phyloP scores from a whole-genome alignment of 2,113 vertebrate genomes.

The Aldabrachelys gigantea region DNA sequence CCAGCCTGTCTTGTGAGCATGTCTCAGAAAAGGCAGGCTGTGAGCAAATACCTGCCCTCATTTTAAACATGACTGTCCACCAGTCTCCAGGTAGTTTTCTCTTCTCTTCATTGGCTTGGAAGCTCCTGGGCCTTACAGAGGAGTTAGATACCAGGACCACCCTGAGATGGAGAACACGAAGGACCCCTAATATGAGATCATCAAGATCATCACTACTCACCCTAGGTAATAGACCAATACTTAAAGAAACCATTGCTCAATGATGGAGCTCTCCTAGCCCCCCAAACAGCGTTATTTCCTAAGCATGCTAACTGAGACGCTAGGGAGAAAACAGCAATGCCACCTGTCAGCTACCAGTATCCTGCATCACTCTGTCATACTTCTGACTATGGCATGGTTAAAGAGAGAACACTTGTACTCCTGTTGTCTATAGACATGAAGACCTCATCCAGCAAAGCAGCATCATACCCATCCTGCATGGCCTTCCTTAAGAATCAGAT shows the following conservation, averaged over 20 bases:
- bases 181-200: neutral
- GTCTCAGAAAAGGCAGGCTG: neutral
- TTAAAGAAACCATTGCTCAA: neutral
- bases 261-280: neutral
- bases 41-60: neutral
- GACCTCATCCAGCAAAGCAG: neutral
- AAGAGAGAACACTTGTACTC: neutral
- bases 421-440: neutral
- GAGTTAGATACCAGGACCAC: neutral
- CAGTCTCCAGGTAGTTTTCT: neutral
- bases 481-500: neutral
- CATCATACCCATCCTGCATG: neutral
- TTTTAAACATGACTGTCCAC: neutral
- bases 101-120: neutral
- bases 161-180: neutral
- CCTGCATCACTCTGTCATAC: neutral
- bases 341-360: neutral
- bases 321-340: neutral
- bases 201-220: neutral
- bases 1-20: neutral
- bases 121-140: neutral
- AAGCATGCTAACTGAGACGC: neutral
- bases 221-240: neutral
- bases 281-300: accelerated
- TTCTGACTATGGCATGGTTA: neutral